Evolutionary conservation across 2,797 vertebrate species (phyloP).

Genomic region (Oreonectes daqikongensis): DNA sequence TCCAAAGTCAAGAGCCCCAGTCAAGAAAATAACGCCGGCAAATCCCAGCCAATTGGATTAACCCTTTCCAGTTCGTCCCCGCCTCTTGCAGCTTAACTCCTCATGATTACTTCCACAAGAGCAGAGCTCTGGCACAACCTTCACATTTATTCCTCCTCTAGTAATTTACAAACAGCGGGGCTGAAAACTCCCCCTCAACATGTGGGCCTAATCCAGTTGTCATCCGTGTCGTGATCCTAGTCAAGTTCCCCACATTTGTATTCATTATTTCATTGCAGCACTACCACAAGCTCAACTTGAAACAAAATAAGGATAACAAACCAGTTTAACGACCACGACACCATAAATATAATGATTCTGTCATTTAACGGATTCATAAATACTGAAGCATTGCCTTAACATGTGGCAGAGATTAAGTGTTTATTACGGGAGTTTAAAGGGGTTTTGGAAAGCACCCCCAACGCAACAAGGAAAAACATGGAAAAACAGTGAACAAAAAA

Average conservation of each 20-base stretch:
- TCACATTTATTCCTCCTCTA: conserved; percentile 9
- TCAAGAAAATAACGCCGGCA: conserved; percentile 36
- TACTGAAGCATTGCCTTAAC: conserved; percentile 11
- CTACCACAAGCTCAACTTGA: neutral
- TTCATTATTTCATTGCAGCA: neutral
- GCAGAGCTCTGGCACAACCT: conserved; percentile 36
- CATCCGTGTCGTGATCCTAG: neutral
- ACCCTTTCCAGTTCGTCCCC: conserved; percentile 60
- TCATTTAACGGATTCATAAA: conserved; percentile 1
- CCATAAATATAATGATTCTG: conserved; percentile 3
- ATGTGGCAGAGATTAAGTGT: conserved; percentile 27
- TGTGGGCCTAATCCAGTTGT: conserved; percentile 56
- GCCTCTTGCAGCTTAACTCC: conserved; percentile 36
- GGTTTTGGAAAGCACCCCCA: conserved; percentile 52
- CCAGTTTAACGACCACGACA: neutral
- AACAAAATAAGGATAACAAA: neutral
- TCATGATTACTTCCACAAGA: conserved; percentile 55
- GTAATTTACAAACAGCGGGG: conserved; percentile 56
- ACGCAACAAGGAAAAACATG: neutral
- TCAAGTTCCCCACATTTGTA: neutral
- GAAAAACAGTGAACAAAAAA: conserved; percentile 39
- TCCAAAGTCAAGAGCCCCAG: conserved; percentile 12
- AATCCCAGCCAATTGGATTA: conserved; percentile 66
- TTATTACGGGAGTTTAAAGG: conserved; percentile 59
- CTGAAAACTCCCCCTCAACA: conserved; percentile 56